Percentiles rank a stretch among this genome's conserved stretches.
Conservation (phyloP, 2,113 vertebrate species). For the Hoplias malabaricus region DNA sequence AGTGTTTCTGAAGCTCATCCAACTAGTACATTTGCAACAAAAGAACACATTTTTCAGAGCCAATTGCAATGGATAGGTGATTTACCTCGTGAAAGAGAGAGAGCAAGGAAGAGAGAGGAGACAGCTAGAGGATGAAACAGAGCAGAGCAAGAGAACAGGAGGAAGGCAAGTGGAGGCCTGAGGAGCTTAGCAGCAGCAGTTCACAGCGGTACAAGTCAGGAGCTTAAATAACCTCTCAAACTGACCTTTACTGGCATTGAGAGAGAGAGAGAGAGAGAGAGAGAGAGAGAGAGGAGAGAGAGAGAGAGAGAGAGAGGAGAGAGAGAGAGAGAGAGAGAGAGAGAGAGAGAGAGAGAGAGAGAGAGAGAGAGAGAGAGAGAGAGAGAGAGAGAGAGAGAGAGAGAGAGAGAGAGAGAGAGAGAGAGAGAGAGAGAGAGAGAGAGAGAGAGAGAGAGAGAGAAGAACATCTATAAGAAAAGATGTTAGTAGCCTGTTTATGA, state of each 20-base stretch:
- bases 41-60: neutral
- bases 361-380: neutral
- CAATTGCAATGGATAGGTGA: neutral
- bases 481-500: too few relatives aligned
- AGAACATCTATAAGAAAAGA: too few relatives aligned
- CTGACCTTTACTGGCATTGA: conserved; percentile 43
- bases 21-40: neutral
- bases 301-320: neutral
- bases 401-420: too few relatives aligned
- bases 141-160: neutral
- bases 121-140: conserved; percentile 5
- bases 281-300: neutral
- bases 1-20: too few relatives aligned
- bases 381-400: neutral
- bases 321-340: neutral
- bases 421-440: too few relatives aligned
- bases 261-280: neutral
- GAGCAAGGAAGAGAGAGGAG: neutral
- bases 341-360: neutral
- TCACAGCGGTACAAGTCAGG: conserved; percentile 29
- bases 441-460: too few relatives aligned
- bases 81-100: neutral
- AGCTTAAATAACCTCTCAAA: conserved; percentile 35
- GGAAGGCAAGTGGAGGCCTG: neutral
- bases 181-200: conserved; percentile 16